Evolutionary conservation across 1,140 invertebrate genomes (phyloP).

Genomic region (Drosophila neocordata): DNA sequence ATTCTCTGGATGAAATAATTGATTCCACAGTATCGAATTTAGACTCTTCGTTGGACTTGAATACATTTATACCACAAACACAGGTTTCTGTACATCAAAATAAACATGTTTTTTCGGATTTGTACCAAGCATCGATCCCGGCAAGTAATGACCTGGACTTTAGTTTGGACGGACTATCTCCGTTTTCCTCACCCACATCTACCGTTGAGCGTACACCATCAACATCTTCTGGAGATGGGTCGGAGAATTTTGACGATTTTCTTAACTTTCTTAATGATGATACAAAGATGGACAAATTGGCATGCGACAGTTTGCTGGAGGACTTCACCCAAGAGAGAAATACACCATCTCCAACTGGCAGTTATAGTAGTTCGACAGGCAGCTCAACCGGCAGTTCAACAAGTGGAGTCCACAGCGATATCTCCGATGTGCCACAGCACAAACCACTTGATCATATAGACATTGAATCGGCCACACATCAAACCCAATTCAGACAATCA

Average conservation of each 20-base stretch:
- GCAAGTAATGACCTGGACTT: slow-evolving; percentile 45
- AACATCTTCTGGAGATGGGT: slow-evolving; percentile 13
- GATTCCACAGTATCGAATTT: slow-evolving; percentile 49
- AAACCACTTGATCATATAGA: slow-evolving; percentile 18
- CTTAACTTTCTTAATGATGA: slow-evolving; percentile 56
- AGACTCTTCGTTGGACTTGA: slow-evolving; percentile 58
- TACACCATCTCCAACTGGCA: slow-evolving; percentile 73
- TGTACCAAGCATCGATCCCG: slow-evolving; percentile 23
- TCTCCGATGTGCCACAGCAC: slow-evolving; percentile 47
- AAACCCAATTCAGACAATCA: neutral
- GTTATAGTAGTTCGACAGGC: slow-evolving; percentile 57
- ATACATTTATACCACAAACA: slow-evolving; percentile 41
- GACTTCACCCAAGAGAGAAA: slow-evolving; percentile 42
- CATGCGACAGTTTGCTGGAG: slow-evolving; percentile 33
- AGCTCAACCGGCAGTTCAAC: slow-evolving; percentile 63
- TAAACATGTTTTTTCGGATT: slow-evolving; percentile 37
- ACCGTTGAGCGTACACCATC: slow-evolving; percentile 5
- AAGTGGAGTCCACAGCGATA: slow-evolving; percentile 70
- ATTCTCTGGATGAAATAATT: slow-evolving; percentile 64
- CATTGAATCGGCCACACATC: slow-evolving; percentile 9
- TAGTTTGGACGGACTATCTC: slow-evolving; percentile 35
- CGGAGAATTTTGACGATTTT: slow-evolving; percentile 42
- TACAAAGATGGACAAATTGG: slow-evolving; percentile 50
- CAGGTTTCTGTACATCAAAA: slow-evolving; percentile 4
- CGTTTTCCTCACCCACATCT: slow-evolving; percentile 7